phyloP scores from a whole-genome alignment of 2,888 invertebrate species.

The Limnephilus lunatus region DNA sequence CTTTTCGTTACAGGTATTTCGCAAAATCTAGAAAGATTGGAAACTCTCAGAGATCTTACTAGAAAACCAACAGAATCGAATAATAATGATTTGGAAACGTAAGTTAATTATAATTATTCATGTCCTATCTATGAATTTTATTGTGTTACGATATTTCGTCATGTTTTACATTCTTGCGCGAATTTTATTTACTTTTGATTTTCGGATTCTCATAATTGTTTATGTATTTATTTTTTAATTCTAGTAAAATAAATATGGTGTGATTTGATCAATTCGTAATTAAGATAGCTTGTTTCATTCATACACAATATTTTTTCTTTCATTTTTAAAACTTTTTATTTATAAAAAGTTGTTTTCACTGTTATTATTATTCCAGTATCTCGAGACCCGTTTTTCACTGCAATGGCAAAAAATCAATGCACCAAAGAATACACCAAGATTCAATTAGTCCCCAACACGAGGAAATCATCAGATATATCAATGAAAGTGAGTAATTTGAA shows the following conservation, averaged over 20 bases:
- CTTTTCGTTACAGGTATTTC: slow-evolving; percentile 80
- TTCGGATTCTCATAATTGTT: not conserved
- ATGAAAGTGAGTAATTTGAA: slow-evolving; percentile 84
- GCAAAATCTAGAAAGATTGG: slow-evolving; percentile 89
- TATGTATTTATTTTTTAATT: not conserved
- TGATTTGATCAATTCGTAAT: not conserved
- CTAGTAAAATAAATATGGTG: not conserved
- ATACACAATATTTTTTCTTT: not conserved
- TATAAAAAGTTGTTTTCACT: not conserved
- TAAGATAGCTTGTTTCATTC: not conserved
- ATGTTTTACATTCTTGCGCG: slow-evolving; percentile 3
- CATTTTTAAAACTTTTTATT: not conserved
- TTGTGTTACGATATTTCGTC: not conserved
- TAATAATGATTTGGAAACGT: slow-evolving; percentile 71
- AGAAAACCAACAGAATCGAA: slow-evolving; percentile 83
- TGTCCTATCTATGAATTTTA: not conserved
- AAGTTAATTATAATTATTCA: slow-evolving; percentile 36
- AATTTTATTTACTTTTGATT: not conserved
- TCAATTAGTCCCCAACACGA: slow-evolving; percentile 87
- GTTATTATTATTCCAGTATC: slow-evolving; percentile 76
- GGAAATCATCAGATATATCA: slow-evolving; percentile 90
- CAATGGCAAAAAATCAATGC: slow-evolving; percentile 80
- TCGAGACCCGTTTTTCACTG: slow-evolving; percentile 90
- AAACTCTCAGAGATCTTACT: slow-evolving; percentile 84
- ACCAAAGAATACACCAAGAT: slow-evolving; percentile 79